A percentile compares a stretch with the other conserved stretches of the same genome.
These are phyloP conservation scores for Oxystoma pomonae DNA, from an alignment of 2,888 invertebrate species.

Conservation along the genomic window DNA sequence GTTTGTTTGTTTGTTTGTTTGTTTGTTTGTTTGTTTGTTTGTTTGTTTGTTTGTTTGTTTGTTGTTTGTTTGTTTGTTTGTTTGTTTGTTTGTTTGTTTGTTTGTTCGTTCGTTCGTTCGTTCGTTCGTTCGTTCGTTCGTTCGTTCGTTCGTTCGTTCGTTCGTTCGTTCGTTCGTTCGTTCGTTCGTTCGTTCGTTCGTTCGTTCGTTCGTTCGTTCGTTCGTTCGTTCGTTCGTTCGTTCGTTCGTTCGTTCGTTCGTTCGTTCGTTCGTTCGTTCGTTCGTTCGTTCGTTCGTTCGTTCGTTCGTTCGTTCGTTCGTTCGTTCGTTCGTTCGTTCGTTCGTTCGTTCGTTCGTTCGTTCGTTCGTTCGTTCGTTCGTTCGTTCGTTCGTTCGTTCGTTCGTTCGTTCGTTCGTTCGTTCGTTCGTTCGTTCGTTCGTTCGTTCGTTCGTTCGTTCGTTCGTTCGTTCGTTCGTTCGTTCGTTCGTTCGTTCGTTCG, in stretches of 20 bases:
- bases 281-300: not conserved
- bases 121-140: not conserved
- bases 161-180: not conserved
- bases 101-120: not conserved
- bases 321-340: not conserved
- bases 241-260: not conserved
- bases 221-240: not conserved
- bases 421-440: not conserved
- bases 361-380: not conserved
- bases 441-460: not conserved
- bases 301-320: not conserved
- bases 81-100: not conserved
- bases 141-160: not conserved
- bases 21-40: slow-evolving; percentile 3
- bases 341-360: not conserved
- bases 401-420: not conserved
- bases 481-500: not conserved
- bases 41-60: not conserved
- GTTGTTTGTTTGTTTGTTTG: slow-evolving; percentile 1
- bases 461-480: not conserved
- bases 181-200: not conserved
- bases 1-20: slow-evolving; percentile 2
- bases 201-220: not conserved
- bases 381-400: not conserved
- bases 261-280: not conserved